Evolutionary conservation across 1,140 invertebrate species (phyloP).

Genomic region (Ceratosolen solmsi): DNA sequence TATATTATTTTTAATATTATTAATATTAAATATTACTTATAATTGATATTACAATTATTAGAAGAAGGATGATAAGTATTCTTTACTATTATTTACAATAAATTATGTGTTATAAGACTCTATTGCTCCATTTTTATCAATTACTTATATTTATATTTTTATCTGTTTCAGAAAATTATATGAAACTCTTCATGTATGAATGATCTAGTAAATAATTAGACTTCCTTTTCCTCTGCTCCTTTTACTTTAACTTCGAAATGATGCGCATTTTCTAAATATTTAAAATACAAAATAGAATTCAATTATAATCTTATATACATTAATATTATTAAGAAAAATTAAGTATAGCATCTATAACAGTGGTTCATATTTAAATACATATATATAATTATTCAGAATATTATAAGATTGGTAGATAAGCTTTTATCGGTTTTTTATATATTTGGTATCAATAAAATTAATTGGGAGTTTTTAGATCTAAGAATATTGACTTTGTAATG

Average conservation of each 20-base stretch:
- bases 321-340: no score
- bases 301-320: no score
- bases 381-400: background rate
- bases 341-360: no score
- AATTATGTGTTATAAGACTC: constrained; percentile 67
- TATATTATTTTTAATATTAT: constrained; percentile 14
- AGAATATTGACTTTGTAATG: no score
- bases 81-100: constrained; percentile 67
- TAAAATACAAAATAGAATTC: background rate
- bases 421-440: no score
- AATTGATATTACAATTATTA: constrained; percentile 34
- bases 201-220: constrained; percentile 39
- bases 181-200: constrained; percentile 46
- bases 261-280: background rate
- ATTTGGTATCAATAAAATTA: no score
- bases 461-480: no score
- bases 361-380: no score
- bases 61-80: constrained; percentile 55
- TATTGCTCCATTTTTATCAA: constrained; percentile 48
- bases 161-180: constrained; percentile 58
- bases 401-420: background rate
- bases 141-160: constrained; percentile 50
- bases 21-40: constrained; percentile 32
- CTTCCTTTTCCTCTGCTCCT: background rate
- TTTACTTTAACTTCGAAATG: constrained; percentile 20